phyloP scores from a whole-genome alignment of 2,113 vertebrate species.

The human (Homo sapiens) region DNA sequence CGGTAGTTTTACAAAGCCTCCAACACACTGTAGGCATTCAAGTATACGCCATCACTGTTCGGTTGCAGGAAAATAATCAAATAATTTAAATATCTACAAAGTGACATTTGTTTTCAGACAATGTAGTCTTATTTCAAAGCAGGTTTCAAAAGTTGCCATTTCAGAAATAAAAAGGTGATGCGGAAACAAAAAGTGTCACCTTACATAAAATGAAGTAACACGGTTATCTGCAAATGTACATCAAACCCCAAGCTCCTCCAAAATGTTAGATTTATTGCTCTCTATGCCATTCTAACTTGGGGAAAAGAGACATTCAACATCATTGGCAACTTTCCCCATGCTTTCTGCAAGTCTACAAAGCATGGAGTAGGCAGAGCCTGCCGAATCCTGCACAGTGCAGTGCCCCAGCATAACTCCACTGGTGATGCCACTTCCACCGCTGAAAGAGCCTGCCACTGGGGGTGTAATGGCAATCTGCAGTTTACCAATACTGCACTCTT shows the following conservation, averaged over 20 bases:
- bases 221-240: slow-evolving; percentile 60
- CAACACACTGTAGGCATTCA: not conserved
- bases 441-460: slow-evolving; percentile 82
- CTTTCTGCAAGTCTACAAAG: slow-evolving; percentile 80
- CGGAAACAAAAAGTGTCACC: slow-evolving; percentile 50
- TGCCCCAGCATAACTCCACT: slow-evolving; percentile 79
- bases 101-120: slow-evolving; percentile 1
- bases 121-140: slow-evolving; percentile 55
- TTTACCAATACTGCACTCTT: slow-evolving; percentile 67
- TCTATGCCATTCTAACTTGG: slow-evolving; percentile 71
- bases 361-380: slow-evolving; percentile 70
- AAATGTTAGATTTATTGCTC: slow-evolving; percentile 66
- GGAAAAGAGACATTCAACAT: not conserved
- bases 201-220: slow-evolving; percentile 64
- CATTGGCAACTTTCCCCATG: slow-evolving; percentile 76
- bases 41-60: not conserved
- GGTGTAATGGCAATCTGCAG: slow-evolving; percentile 75
- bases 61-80: slow-evolving; percentile 17
- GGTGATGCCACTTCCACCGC: slow-evolving; percentile 82
- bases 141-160: slow-evolving; percentile 60
- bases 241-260: not conserved
- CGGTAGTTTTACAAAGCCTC: not conserved
- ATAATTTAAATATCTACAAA: slow-evolving; percentile 25
- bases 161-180: slow-evolving; percentile 59
- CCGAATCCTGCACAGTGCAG: slow-evolving; percentile 78